phyloP scores from a whole-genome alignment of 2,888 invertebrate genomes.

The Epirrita christyi region DNA sequence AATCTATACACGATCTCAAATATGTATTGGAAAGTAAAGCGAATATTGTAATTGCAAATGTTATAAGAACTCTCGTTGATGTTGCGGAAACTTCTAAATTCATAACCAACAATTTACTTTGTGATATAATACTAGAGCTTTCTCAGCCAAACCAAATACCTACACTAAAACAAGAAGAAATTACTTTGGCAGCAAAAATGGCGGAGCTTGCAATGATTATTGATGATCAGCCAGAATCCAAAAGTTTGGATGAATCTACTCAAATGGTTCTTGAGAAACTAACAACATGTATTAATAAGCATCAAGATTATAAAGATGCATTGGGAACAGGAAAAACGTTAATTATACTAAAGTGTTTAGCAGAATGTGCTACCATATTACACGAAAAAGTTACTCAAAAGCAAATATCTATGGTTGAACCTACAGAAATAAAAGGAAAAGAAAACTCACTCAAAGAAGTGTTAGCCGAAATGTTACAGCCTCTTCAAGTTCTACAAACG shows the following conservation, averaged over 20 bases:
- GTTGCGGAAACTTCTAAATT: constrained; percentile 48
- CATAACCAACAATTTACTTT: constrained; percentile 43
- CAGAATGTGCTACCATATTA: constrained; percentile 64
- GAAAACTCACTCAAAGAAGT: constrained; percentile 52
- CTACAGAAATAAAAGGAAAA: constrained; percentile 39
- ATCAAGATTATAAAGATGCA: constrained; percentile 63
- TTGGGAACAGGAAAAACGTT: constrained; percentile 60
- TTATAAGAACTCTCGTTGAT: constrained; percentile 43
- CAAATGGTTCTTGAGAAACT: constrained; percentile 49
- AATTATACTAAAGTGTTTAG: constrained; percentile 66
- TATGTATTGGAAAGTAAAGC: constrained; percentile 36
- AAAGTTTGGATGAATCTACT: constrained; percentile 36
- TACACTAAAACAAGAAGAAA: constrained; percentile 37
- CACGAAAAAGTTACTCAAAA: constrained; percentile 45
- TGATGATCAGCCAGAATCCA: constrained; percentile 41
- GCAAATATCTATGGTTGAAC: constrained; percentile 41
- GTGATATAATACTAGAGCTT: constrained; percentile 51
- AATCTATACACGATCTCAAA: constrained; percentile 41
- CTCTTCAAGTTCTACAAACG: constrained; percentile 62
- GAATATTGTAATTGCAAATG: constrained; percentile 39
- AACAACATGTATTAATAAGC: constrained; percentile 54
- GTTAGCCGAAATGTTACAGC: constrained; percentile 62
- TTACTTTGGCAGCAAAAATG: constrained; percentile 44
- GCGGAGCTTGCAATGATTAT: constrained; percentile 48
- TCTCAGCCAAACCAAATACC: constrained; percentile 32